These are phyloP conservation scores for Megaceryle alcyon DNA, from an alignment of 2,797 vertebrate genomes.

Conservation along the genomic window DNA sequence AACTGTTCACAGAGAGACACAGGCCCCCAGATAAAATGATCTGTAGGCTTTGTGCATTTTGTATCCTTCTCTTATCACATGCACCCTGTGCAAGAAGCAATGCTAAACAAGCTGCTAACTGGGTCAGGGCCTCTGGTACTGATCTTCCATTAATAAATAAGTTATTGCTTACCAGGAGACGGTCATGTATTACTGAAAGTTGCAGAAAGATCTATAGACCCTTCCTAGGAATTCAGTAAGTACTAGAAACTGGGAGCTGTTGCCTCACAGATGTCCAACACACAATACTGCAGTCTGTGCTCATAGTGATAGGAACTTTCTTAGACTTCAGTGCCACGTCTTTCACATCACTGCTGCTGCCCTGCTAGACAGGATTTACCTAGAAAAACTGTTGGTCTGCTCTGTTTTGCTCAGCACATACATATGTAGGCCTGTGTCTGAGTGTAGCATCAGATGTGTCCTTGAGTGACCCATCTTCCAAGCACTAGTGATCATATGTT, in stretches of 20 bases:
- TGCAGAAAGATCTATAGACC: neutral
- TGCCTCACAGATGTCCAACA: neutral
- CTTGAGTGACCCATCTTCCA: neutral
- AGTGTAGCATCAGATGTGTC: neutral
- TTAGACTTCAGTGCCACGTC: neutral
- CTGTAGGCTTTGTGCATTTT: neutral
- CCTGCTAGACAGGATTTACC: neutral
- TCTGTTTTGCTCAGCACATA: neutral
- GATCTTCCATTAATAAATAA: neutral
- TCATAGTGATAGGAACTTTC: neutral
- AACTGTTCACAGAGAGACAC: neutral
- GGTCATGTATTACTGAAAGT: neutral
- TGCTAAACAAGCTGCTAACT: neutral
- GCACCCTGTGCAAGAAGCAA: neutral
- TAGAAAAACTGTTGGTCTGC: neutral
- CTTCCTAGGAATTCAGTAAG: neutral
- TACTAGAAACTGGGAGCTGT: neutral
- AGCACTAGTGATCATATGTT: fast-evolving
- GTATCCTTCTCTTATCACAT: neutral
- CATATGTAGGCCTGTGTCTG: neutral
- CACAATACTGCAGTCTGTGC: fast-evolving
- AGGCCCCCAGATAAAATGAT: fast-evolving
- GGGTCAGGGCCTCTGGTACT: neutral
- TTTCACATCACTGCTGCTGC: neutral
- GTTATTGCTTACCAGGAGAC: neutral